Percentiles rank a stretch among this genome's conserved stretches.
These are phyloP conservation scores for Drosophila persimilis DNA, from an alignment of 1,140 invertebrate species.

Conservation along the genomic window DNA sequence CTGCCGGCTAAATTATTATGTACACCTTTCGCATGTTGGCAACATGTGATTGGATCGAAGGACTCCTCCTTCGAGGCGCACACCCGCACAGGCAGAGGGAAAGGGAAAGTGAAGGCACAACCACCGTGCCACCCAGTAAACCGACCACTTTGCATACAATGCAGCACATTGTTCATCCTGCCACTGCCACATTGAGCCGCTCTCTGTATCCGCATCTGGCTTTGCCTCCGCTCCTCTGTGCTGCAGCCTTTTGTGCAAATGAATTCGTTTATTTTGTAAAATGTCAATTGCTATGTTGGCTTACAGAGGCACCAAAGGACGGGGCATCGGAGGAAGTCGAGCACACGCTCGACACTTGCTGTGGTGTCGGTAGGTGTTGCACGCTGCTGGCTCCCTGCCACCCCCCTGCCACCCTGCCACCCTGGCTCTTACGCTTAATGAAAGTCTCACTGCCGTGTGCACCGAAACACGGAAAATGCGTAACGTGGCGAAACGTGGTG, in stretches of 20 bases:
- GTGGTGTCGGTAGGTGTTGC: constrained; percentile 27
- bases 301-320: constrained; percentile 11
- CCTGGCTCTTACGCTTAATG: constrained; percentile 54
- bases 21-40: constrained; percentile 77
- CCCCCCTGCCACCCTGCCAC: no score
- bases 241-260: constrained; percentile 67
- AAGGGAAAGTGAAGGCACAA: constrained; percentile 61
- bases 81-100: neutral
- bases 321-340: constrained; percentile 38
- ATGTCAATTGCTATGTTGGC: constrained; percentile 74
- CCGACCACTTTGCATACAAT: constrained; percentile 26
- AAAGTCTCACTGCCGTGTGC: constrained; percentile 59
- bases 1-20: constrained; percentile 67
- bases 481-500: constrained; percentile 14
- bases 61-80: neutral
- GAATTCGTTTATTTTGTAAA: constrained; percentile 81
- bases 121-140: constrained; percentile 7
- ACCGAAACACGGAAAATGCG: constrained; percentile 57
- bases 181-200: constrained; percentile 18
- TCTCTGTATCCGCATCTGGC: neutral
- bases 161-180: constrained; percentile 46
- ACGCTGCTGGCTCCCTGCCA: constrained; percentile 1
- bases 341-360: constrained; percentile 61
- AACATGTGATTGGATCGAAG: constrained; percentile 76
- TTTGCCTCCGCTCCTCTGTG: neutral